Base-by-base conservation (phyloP, 2,113 vertebrate species). In the Tamias sibiricus region DNA sequence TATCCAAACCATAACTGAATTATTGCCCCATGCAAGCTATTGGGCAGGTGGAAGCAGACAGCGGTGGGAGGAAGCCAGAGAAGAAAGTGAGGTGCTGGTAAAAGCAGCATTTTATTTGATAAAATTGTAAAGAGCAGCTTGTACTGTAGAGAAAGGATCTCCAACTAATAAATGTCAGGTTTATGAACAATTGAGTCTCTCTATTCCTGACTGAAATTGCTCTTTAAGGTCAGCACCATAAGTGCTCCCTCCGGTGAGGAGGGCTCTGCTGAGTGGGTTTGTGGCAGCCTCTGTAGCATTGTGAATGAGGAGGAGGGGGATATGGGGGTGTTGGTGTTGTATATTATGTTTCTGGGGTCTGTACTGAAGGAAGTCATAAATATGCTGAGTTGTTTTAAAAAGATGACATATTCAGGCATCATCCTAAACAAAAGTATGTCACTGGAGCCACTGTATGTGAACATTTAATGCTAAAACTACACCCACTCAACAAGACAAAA, bases 181-280 rank as follows among this genome's bases (percentile, higher is more conserved):
- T 99, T 98, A 98, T 98, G 98, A 98, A 98, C 98, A 98, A 98
- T 96, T 84, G 98, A 98, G 96, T 95, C 94, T 98, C 98, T 98
- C 97, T 19, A 30, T 74, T 96, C 97, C 97, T 54, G 97, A 97
- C 98, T 87, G 1, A 96, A 98, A 98, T 98, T 98, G 98, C 97
- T 98, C 98, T 98, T 98, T 97, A 98, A 98, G 98, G 98, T 98
- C 98, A 98, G 89, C 0, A 7, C 97, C 24, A 6, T 80, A 96
- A 98, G 96, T 47, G 96, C 82, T 98, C 98, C 98, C 97, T 40
- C 1, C 19, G 90, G 98, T 85, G 77, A 97, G 32, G 3, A 92
- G 92, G 90, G 42, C 0, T 8, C 95, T 90, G 92, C 68, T 40
- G 35, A 96, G 97, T 37, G 79, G 62, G 0, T 14, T n/a, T 84